Conservation (phyloP, 2,888 invertebrate species). For the Cheilosia vulpina region DNA sequence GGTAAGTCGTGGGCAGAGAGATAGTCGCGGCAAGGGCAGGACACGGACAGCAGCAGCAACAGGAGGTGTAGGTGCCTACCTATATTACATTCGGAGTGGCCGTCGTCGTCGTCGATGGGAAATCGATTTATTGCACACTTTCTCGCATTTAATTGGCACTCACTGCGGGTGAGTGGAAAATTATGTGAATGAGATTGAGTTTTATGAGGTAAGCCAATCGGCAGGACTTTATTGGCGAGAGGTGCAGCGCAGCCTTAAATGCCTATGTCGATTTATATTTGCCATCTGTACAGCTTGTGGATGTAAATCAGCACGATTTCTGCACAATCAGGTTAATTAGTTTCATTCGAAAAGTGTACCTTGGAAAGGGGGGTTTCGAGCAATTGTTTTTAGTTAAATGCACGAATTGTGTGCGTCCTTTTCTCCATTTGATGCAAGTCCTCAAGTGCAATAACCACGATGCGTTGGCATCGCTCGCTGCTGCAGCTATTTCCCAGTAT, state of each 20-base stretch:
- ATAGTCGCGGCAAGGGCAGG: conserved; percentile 38
- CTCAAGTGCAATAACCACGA: conserved; percentile 24
- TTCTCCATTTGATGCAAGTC: conserved; percentile 15
- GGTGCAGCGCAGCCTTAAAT: conserved; percentile 53
- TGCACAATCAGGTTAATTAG: conserved; percentile 72
- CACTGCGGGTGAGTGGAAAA: conserved; percentile 75
- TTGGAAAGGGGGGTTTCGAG: background rate
- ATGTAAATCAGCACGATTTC: conserved; percentile 70
- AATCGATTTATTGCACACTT: conserved; percentile 75
- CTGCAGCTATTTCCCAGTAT: background rate
- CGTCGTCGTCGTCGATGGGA: conserved; percentile 68
- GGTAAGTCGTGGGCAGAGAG: conserved; percentile 12
- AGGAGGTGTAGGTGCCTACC: conserved; percentile 41
- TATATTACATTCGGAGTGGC: conserved; percentile 45
- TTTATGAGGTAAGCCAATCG: conserved; percentile 72
- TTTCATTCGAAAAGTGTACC: conserved; percentile 31
- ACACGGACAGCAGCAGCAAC: conserved; percentile 26
- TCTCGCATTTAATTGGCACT: conserved; percentile 75
- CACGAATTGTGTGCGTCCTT: background rate
- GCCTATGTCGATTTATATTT: conserved; percentile 68
- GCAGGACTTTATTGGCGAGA: conserved; percentile 26
- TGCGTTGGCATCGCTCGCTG: background rate
- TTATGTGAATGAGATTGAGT: conserved; percentile 75
- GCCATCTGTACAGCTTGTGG: conserved; percentile 41
- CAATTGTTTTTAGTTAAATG: background rate